Evolutionary conservation across 2,888 invertebrate genomes (phyloP).

Genomic region (Diaprepes abbreviatus): DNA sequence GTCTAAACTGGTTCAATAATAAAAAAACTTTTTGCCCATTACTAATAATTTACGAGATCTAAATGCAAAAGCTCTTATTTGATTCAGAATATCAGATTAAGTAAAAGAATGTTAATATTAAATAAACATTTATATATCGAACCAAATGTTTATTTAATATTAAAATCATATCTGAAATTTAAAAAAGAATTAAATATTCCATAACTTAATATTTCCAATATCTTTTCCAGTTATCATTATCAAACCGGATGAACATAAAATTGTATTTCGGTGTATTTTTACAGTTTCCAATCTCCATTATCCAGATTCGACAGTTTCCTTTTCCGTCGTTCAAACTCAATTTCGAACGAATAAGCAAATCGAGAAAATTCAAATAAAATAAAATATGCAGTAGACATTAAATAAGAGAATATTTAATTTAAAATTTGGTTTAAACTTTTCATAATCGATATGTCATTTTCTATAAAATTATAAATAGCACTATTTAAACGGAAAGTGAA

Average conservation of each 20-base stretch:
- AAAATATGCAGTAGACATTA: conserved; percentile 13
- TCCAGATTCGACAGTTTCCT: conserved; percentile 33
- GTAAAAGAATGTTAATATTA: too few species aligned
- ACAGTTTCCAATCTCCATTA: conserved; percentile 39
- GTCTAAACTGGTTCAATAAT: too few species aligned
- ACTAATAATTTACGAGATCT: too few species aligned
- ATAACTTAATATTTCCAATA: conserved; percentile 10
- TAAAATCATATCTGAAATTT: too few species aligned
- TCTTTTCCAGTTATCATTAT: conserved; percentile 21
- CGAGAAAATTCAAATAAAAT: conserved; percentile 22
- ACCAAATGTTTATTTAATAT: too few species aligned
- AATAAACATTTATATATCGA: too few species aligned
- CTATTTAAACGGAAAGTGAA: too few species aligned
- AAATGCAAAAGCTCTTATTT: too few species aligned
- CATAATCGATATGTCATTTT: too few species aligned
- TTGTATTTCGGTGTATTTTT: conserved; percentile 34
- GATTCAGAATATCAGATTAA: too few species aligned
- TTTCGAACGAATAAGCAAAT: conserved; percentile 19
- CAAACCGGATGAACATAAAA: conserved; percentile 33
- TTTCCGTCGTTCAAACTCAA: conserved; percentile 20
- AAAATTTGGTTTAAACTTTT: neutral
- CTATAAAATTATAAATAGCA: too few species aligned
- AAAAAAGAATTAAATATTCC: neutral
- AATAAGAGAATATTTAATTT: neutral
- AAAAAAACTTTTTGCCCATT: too few species aligned